Base-by-base conservation (phyloP, 1,140 invertebrate genomes). In the Drosophila watanabei region DNA sequence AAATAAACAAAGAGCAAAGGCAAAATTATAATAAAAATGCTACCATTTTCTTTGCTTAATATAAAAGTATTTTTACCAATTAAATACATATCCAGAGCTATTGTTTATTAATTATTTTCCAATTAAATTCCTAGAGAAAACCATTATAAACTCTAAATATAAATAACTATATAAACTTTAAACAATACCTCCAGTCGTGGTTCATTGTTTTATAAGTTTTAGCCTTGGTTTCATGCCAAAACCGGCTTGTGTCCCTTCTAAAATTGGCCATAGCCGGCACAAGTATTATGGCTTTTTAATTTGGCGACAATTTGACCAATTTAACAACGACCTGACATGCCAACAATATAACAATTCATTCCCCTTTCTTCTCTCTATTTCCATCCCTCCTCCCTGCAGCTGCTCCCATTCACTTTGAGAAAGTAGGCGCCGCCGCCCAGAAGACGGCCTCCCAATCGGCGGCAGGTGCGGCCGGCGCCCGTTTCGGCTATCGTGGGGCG, bases 401-500 rank as follows among this genome's bases (percentile, higher is more conserved):
- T 43, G 43, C 70, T 7, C 85, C 81, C 59, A 62, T 93, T 60
- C 77, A 92, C 52, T 93, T 93, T 61, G 91, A 92, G 76, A 93
- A 92, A 87, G 78, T 93, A 75, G 86, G 87, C 69, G 91, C 86
- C 24, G 88, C 79, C 48, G 87, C 70, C 16, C 70, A 89, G 73
- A 79, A 87, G 64, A 63, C 69, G 28, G 59, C 57, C 32, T 54
- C 51, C 30, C 51, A 54, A 35, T 43, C 33, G n/a, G 14, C 5
- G 57, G 37, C 70, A 61, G 56, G 54, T 59, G 72, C 62, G 63
- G 85, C 82, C 59, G 85, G 80, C 4, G 76, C 80, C 32, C 90
- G 93, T 37, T 93, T 93, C 49, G 93, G 93, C 30, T 93, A 87
- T 76, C 82, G 92, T 46, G 82, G 88, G 56, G 54, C 75, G n/a